Percentiles rank a stretch among this genome's conserved stretches.
phyloP scores from a whole-genome alignment of 2,888 invertebrate species.

The Cybosia mesomella region DNA sequence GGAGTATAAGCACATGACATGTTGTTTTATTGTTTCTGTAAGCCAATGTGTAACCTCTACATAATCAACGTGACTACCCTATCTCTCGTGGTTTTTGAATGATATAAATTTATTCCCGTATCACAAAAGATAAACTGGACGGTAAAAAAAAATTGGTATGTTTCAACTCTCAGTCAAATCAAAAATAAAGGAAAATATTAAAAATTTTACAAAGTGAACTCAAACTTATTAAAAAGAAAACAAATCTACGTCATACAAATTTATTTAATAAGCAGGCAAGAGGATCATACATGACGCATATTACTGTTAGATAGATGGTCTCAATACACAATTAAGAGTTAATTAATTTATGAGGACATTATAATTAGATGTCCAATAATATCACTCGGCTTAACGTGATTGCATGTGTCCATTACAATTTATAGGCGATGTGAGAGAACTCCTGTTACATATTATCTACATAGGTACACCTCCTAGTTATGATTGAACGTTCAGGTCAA shows the following conservation, averaged over 20 bases:
- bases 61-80: too few species aligned
- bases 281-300: slow-evolving; percentile 44
- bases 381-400: slow-evolving; percentile 63
- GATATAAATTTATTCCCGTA: too few species aligned
- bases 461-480: not conserved
- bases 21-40: too few species aligned
- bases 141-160: too few species aligned
- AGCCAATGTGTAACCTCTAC: too few species aligned
- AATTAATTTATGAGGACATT: slow-evolving; percentile 79
- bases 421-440: slow-evolving; percentile 55
- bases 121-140: too few species aligned
- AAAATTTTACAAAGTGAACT: not conserved
- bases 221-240: not conserved
- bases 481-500: not conserved
- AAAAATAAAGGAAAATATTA: too few species aligned
- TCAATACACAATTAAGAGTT: slow-evolving; percentile 73
- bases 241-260: not conserved
- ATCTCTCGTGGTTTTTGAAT: too few species aligned
- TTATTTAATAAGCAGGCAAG: slow-evolving; percentile 24
- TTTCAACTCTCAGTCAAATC: too few species aligned
- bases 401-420: slow-evolving; percentile 57
- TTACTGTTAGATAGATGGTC: slow-evolving; percentile 59
- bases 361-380: slow-evolving; percentile 75
- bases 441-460: slow-evolving; percentile 14
- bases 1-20: too few species aligned